Evolutionary conservation across 2,888 invertebrate species (phyloP), one percentile per base, ranked within the genome.

Genomic region (Halocaridina rubra): DNA sequence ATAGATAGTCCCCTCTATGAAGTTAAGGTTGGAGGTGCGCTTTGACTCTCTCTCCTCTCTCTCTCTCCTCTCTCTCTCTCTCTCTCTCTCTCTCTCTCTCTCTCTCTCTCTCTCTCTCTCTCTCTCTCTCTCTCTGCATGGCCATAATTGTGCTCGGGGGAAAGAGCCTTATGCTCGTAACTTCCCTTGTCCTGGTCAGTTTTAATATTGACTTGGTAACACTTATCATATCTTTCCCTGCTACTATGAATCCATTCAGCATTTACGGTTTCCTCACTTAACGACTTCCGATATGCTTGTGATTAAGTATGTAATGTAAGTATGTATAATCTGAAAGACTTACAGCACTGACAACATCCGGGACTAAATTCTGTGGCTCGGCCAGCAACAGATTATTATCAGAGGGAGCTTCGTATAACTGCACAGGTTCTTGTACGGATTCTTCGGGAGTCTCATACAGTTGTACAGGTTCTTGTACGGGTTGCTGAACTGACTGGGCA

Each of bases 331-430:
- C 22, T 69, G 24, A 5, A 69, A n/a, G 30, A 82, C 82, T 82
- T 71, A 82, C 82, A 33, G 82, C 39, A 0, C 24, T 39, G 29
- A 72, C 72, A 24, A 72, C 24, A 4, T 32, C 16, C 7, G 78
- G 77, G 7, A 78, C 82, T 0, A 78, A 1, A 8, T 82, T 78
- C 30, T 82, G 82, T 0, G 82, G 78, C 19, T 61, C 64, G 19
- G 78, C 82, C 2, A 61, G 5, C 19, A 80, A 61, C 22, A 61
- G 3, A 30, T 27, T 69, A 27, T 61, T 72, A 19, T 79, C 39
- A 2, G 61, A 61, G n/a, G 80, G 80, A 10, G 80, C 72, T n/a
- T 59, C 32, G 59, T 69, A 69, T 2, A 69, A n/a, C 69, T 69
- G 69, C 30, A 69, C 69, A 30, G 69, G 69, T 8, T 69, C 32